Base-by-base conservation (phyloP, 2,113 vertebrate species). In the Chascanopsetta lugubris region DNA sequence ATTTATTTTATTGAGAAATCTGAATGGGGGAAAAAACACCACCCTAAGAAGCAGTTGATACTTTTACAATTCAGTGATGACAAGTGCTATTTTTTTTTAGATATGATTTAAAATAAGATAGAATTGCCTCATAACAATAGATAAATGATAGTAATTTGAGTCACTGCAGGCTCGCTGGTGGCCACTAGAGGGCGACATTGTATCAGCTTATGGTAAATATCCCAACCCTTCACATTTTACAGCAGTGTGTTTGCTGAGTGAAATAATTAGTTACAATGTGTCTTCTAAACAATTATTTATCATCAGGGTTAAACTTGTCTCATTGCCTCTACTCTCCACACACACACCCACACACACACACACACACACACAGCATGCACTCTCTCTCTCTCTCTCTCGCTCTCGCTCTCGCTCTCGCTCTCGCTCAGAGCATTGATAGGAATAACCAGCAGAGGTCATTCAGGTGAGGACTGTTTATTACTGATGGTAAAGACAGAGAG, bases 111-210 rank as follows among this genome's bases (percentile, higher is more conserved):
- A n/a, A n/a, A n/a, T n/a, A n/a, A n/a, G n/a, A n/a, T n/a, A n/a
- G n/a, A n/a, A n/a, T n/a, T n/a, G n/a, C n/a, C n/a, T n/a, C n/a
- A n/a, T n/a, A n/a, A n/a, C n/a, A n/a, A n/a, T n/a, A n/a, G n/a
- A n/a, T n/a, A n/a, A n/a, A n/a, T n/a, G n/a, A n/a, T n/a, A n/a
- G n/a, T 22, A 24, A 38, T n/a, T 62, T 21, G 6, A 21, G 29
- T 15, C 17, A 9, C 61, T 68, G 50, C 21, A 76, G 21, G 78
- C 18, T 30, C 21, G 26, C 6, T 59, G 1, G 1, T 24, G 47
- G 22, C 85, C 86, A 88, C 65, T 61, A 62, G 67, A 61, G 61
- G 72, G 83, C 36, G 15, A 12, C 22, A 64, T 72, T 20, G 63
- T 29, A 80, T 42, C 18, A 77, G 34, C 45, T 46, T 63, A 46